Evolutionary conservation across 2,113 vertebrate species (phyloP).

Genomic region (Scortum barcoo): DNA sequence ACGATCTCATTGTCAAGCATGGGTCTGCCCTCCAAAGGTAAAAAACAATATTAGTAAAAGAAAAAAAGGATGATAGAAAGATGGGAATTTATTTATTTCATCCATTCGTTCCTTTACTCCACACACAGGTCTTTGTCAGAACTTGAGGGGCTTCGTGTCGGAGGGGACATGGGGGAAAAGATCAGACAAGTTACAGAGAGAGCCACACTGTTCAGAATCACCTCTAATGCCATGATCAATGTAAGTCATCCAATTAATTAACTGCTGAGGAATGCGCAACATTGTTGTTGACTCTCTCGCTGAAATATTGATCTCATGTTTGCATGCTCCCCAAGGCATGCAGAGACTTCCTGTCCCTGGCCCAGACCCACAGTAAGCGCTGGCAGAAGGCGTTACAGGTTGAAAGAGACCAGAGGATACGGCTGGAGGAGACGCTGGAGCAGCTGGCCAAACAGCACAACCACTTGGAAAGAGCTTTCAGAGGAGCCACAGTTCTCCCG

Average conservation of each 20-base stretch:
- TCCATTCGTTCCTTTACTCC: neutral
- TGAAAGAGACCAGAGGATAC: conserved; percentile 93
- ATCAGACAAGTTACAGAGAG: conserved; percentile 96
- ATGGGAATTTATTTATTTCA: neutral
- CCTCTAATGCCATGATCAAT: conserved; percentile 99
- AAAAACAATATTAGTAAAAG: neutral
- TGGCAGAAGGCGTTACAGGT: conserved; percentile 97
- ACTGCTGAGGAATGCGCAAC: neutral
- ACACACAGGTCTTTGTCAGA: conserved; percentile 91
- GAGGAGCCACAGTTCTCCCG: conserved; percentile 91
- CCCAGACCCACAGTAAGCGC: conserved; percentile 93
- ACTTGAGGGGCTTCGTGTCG: conserved; percentile 89
- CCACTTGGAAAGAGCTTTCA: conserved; percentile 95
- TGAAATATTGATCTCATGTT: conserved; percentile 19
- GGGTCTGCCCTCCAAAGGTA: conserved; percentile 94
- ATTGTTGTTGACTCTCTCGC: neutral
- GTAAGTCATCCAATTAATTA: conserved; percentile 81
- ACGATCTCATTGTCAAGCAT: conserved; percentile 97
- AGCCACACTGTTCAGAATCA: conserved; percentile 96
- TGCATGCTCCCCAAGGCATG: conserved; percentile 85
- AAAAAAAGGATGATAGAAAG: neutral
- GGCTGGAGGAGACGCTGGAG: conserved; percentile 95
- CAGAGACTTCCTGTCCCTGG: conserved; percentile 92
- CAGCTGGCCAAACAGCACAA: conserved; percentile 98
- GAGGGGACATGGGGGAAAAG: conserved; percentile 91